Percentiles rank a stretch among this genome's conserved stretches.
Evolutionary conservation across 2,113 vertebrate genomes (phyloP).

Genomic region (Hyperopisus bebe): DNA sequence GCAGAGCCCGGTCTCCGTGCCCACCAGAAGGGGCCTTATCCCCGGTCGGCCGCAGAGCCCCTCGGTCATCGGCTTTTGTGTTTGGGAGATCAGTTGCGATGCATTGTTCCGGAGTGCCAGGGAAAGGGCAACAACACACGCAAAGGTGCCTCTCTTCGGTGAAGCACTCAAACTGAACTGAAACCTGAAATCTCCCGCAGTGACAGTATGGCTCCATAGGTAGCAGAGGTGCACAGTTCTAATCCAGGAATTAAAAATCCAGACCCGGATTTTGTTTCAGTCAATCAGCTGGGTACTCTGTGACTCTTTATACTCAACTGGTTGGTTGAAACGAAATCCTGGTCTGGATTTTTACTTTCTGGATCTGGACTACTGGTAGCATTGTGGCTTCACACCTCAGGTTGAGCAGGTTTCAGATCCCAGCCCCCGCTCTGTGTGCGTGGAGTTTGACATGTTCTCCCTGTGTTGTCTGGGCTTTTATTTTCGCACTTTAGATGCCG

Average conservation of each 20-base stretch:
- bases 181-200: neutral
- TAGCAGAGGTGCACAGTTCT: neutral
- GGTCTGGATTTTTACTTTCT: neutral
- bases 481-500: neutral
- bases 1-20: neutral
- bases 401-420: neutral
- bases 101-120: constrained; percentile 13
- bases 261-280: neutral
- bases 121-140: neutral
- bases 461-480: neutral
- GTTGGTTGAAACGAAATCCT: neutral
- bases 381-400: neutral
- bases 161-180: neutral
- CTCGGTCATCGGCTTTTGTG: constrained; percentile 27
- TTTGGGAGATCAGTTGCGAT: neutral
- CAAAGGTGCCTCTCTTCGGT: neutral
- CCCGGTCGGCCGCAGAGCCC: neutral
- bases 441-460: neutral
- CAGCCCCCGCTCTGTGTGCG: neutral
- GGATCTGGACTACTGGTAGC: neutral
- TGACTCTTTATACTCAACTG: neutral
- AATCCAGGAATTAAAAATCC: neutral
- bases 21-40: neutral
- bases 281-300: neutral
- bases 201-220: neutral